A percentile compares a stretch with the other conserved stretches of the same genome.
Evolutionary conservation across 2,888 invertebrate species (phyloP).

Genomic region (Drosophila quasianomalipes): DNA sequence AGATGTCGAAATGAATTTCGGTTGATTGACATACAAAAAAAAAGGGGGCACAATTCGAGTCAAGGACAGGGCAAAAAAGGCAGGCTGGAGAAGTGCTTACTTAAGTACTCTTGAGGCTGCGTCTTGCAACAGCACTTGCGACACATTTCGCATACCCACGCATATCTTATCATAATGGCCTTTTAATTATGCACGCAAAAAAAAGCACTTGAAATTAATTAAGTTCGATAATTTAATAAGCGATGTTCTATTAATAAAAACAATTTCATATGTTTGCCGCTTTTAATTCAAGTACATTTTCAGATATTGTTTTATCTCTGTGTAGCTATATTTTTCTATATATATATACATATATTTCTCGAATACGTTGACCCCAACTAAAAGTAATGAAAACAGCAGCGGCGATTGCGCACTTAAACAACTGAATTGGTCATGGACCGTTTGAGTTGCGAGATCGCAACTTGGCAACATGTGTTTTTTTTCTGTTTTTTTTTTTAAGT

Average conservation of each 20-base stretch:
- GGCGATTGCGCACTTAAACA: constrained; percentile 59
- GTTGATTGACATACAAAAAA: constrained; percentile 64
- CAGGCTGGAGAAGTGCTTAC: constrained; percentile 1
- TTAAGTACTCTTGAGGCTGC: constrained; percentile 11
- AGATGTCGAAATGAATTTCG: constrained; percentile 51
- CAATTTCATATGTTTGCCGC: constrained; percentile 9
- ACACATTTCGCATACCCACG: constrained; percentile 23
- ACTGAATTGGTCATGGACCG: constrained; percentile 69
- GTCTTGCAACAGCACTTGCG: constrained; percentile 44
- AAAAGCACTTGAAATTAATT: constrained; percentile 54
- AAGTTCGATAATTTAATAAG: constrained; percentile 66
- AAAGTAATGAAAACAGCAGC: background rate
- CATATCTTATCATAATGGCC: constrained; percentile 55
- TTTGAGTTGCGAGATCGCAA: constrained; percentile 48
- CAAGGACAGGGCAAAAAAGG: constrained; percentile 32
- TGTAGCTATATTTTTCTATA: background rate
- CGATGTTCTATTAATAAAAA: constrained; percentile 32
- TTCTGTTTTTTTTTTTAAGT: background rate
- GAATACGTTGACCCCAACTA: constrained; percentile 65
- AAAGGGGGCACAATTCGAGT: constrained; percentile 23
- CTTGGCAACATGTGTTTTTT: constrained; percentile 57
- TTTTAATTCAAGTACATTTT: constrained; percentile 22
- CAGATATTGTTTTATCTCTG: constrained; percentile 14
- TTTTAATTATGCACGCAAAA: constrained; percentile 66
- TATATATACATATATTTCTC: constrained; percentile 8